A percentile compares a stretch with the other conserved stretches of the same genome.
phyloP scores from a whole-genome alignment of 2,113 vertebrate genomes.

The Atherinomorus stipes region DNA sequence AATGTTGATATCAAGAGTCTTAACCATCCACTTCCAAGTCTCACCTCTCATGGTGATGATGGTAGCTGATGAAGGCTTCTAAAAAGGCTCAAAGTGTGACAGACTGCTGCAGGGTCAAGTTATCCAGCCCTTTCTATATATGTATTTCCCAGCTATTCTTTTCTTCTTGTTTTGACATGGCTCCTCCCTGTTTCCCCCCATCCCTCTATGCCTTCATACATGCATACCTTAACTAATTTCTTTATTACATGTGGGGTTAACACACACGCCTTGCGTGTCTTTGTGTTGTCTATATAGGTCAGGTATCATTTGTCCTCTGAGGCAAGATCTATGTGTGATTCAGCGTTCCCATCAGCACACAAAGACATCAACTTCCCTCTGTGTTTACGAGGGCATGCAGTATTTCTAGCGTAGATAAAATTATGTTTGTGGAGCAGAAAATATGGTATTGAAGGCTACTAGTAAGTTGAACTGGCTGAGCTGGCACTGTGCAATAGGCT shows the following conservation, averaged over 20 bases:
- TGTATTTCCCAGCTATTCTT: neutral
- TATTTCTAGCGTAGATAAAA: neutral
- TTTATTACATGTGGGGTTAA: neutral
- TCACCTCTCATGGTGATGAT: constrained; percentile 75
- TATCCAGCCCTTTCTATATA: constrained; percentile 51
- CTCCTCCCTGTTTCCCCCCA: constrained; percentile 28
- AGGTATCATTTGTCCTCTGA: constrained; percentile 44
- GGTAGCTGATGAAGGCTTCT: constrained; percentile 12
- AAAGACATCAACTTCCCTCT: neutral
- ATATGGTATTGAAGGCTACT: neutral
- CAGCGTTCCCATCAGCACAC: neutral
- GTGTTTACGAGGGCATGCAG: constrained; percentile 1
- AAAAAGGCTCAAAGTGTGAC: constrained; percentile 7
- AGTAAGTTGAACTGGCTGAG: too few relatives aligned
- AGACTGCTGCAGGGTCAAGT: neutral
- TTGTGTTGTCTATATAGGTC: constrained; percentile 68
- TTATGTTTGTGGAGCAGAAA: neutral
- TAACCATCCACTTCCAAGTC: constrained; percentile 1
- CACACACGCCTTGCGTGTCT: constrained; percentile 6
- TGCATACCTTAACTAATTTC: neutral
- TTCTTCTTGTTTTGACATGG: neutral
- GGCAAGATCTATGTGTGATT: neutral
- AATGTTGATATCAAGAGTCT: too few relatives aligned
- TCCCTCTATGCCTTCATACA: neutral
- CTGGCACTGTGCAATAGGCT: too few relatives aligned